phyloP scores from a whole-genome alignment of 2,113 vertebrate species.

The Sinosuthora webbiana region DNA sequence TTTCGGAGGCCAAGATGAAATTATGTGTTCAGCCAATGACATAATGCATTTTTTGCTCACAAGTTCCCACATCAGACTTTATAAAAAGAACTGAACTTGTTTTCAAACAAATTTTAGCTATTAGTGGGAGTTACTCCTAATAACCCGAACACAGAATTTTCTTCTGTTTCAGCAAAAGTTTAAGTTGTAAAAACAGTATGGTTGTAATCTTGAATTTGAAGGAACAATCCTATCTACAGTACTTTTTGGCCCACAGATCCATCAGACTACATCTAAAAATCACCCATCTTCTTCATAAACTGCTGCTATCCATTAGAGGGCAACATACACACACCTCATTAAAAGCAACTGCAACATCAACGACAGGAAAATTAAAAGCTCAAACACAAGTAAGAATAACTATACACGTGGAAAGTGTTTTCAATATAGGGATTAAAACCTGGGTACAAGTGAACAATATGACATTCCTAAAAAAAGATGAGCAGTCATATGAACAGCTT shows the following conservation, averaged over 20 bases:
- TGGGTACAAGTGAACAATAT: not conserved
- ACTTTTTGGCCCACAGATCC: not conserved
- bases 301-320: not conserved
- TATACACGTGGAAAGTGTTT: not conserved
- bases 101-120: not conserved
- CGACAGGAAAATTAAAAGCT: not conserved
- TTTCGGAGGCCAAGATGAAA: not conserved
- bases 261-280: not conserved
- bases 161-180: not conserved
- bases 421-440: not conserved
- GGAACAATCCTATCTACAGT: not conserved
- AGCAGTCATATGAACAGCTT: not conserved
- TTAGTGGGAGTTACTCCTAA: not conserved
- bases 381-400: not conserved
- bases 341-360: not conserved
- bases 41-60: not conserved
- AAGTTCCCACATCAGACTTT: not conserved
- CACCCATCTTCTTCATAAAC: not conserved
- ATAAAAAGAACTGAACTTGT: not conserved
- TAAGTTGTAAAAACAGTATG: not conserved
- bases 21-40: not conserved
- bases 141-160: not conserved
- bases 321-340: not conserved
- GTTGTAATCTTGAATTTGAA: not conserved
- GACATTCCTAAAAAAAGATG: not conserved